Evolutionary conservation across 2,797 vertebrate genomes (phyloP).

Genomic region (Artibeus jamaicensis): DNA sequence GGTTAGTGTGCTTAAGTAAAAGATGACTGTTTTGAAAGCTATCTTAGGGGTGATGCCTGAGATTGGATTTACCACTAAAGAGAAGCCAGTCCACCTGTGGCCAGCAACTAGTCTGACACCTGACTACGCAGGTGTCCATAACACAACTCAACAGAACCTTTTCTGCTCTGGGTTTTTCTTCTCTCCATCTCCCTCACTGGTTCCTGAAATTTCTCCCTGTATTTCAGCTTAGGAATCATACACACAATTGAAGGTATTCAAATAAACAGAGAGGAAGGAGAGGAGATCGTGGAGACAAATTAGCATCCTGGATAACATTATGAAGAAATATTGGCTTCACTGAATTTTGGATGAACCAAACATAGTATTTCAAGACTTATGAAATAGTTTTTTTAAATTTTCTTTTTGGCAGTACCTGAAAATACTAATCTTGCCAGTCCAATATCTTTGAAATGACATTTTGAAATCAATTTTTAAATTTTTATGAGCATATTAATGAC

Average conservation of each 20-base stretch:
- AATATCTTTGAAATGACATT: constrained; percentile 9
- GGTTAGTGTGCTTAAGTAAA: not conserved
- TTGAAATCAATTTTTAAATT: not conserved
- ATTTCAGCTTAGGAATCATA: not conserved
- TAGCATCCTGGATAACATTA: not conserved
- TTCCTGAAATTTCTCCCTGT: not conserved
- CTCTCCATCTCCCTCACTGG: not conserved
- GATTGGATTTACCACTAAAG: not conserved
- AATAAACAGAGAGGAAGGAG: not conserved
- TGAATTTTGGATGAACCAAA: not conserved
- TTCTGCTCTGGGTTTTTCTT: not conserved
- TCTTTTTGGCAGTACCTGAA: not conserved
- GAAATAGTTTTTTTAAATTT: not conserved
- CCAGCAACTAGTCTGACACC: not conserved
- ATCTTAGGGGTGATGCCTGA: not conserved
- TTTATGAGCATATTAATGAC: not conserved
- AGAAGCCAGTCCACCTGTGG: not conserved
- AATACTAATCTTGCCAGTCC: not conserved
- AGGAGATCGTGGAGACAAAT: not conserved
- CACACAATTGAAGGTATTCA: not conserved
- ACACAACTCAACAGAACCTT: not conserved
- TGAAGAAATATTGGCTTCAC: not conserved
- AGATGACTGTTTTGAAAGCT: not conserved
- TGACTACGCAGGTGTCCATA: not conserved
- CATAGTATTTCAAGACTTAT: not conserved